Evolutionary conservation across 2,888 invertebrate species (phyloP).

Genomic region (Xanthorhoe spadicearia): DNA sequence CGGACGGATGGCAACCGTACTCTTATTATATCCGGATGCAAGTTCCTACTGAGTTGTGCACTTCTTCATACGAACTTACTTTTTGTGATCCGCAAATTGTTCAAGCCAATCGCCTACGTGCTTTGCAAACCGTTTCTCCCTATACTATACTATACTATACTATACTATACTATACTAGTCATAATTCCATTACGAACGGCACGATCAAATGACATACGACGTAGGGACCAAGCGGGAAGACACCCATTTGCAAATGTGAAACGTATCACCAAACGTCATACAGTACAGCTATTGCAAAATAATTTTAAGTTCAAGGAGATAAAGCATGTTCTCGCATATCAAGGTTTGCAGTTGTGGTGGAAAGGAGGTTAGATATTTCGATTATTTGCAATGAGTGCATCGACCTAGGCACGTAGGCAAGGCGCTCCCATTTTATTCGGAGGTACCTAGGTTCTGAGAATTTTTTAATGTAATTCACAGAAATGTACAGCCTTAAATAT

Average conservation of each 20-base stretch:
- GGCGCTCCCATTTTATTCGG: slow-evolving; percentile 22
- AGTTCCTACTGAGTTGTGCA: too few relatives aligned
- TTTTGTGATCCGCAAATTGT: background rate
- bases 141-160: too few relatives aligned
- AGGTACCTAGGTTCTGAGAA: background rate
- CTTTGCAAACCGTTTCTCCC: background rate
- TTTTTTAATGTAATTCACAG: slow-evolving; percentile 22
- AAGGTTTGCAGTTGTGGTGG: slow-evolving; percentile 15
- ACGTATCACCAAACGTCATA: background rate
- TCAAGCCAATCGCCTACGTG: slow-evolving; percentile 9
- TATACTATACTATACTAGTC: too few relatives aligned
- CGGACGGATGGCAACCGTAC: too few relatives aligned
- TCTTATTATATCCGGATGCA: too few relatives aligned
- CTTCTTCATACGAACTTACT: too few relatives aligned
- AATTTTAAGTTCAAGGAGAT: background rate
- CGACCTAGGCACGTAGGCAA: slow-evolving; percentile 42
- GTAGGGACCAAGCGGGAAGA: slow-evolving; percentile 41
- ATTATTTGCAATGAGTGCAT: slow-evolving; percentile 43
- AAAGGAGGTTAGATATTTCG: slow-evolving; percentile 20
- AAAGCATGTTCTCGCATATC: slow-evolving; percentile 19
- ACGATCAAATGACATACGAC: slow-evolving; percentile 35
- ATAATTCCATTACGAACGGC: slow-evolving; percentile 32
- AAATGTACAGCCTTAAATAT: slow-evolving; percentile 1
- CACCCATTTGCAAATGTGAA: slow-evolving; percentile 39
- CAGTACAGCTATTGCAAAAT: slow-evolving; percentile 7